Evolutionary conservation across 1,140 invertebrate species (phyloP).

Genomic region (Wasmannia auropunctata): DNA sequence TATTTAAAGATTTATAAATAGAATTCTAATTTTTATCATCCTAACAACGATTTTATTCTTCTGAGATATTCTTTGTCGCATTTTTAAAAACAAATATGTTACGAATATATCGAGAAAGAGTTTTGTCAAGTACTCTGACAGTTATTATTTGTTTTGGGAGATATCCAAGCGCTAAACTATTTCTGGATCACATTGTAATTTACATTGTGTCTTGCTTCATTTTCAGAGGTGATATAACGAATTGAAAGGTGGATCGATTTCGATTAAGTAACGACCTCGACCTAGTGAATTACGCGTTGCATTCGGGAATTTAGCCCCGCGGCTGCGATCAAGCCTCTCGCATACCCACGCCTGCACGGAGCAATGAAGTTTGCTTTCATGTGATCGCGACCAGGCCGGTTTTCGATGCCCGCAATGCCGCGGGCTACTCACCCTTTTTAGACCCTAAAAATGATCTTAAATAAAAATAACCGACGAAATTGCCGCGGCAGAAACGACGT

Average conservation of each 20-base stretch:
- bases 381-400: constrained; percentile 45
- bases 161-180: not conserved
- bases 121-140: not conserved
- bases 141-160: not conserved
- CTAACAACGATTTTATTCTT: not conserved
- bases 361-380: constrained; percentile 37
- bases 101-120: not conserved
- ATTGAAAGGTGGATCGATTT: constrained; percentile 49
- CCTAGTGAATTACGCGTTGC: constrained; percentile 63
- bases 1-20: not conserved
- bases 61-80: not conserved
- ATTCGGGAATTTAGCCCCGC: constrained; percentile 61
- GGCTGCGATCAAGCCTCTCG: constrained; percentile 17
- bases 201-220: not conserved
- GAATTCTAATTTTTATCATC: not conserved
- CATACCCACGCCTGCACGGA: not conserved
- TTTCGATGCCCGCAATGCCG: constrained; percentile 37
- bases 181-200: not conserved
- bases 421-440: constrained; percentile 32
- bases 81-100: not conserved
- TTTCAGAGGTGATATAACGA: not conserved
- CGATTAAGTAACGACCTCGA: constrained; percentile 64
- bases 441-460: constrained; percentile 28
- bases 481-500: not conserved
- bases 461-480: constrained; percentile 46